Evolutionary conservation across 2,888 invertebrate genomes (phyloP).

Genomic region (Argyresthia albistria): DNA sequence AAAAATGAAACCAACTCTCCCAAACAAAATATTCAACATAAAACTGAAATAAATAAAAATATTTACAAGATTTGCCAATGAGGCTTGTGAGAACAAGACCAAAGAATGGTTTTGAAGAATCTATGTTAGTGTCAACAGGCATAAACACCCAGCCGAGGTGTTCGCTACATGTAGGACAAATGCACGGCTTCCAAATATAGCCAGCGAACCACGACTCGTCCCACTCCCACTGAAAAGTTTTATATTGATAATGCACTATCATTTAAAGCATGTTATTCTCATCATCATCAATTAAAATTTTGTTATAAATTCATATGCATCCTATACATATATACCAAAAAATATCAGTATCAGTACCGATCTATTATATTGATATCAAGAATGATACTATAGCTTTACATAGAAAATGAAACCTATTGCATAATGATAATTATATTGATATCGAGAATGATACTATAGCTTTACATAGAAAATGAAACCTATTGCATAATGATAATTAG

Average conservation of each 20-base stretch:
- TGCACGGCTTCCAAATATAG: conserved; percentile 69
- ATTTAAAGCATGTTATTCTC: too few relatives aligned
- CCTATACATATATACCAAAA: too few relatives aligned
- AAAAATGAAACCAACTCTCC: conserved; percentile 6
- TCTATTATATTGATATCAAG: too few relatives aligned
- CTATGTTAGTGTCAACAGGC: conserved; percentile 25
- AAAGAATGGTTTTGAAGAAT: conserved; percentile 27
- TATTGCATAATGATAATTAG: too few relatives aligned
- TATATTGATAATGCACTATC: neutral
- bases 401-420: too few relatives aligned
- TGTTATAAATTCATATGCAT: too few relatives aligned
- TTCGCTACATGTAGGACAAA: conserved; percentile 69
- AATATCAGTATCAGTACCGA: too few relatives aligned
- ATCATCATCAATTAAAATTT: too few relatives aligned
- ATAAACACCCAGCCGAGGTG: conserved; percentile 73
- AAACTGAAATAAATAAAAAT: conserved; percentile 13
- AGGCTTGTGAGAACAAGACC: conserved; percentile 33
- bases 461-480: too few relatives aligned
- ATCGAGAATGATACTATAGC: too few relatives aligned
- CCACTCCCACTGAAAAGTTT: conserved; percentile 58
- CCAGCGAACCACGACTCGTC: conserved; percentile 73
- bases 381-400: too few relatives aligned
- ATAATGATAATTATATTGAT: too few relatives aligned
- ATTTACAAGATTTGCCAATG: conserved; percentile 47
- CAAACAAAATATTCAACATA: conserved; percentile 8